Evolutionary conservation across 2,888 invertebrate genomes (phyloP), one percentile per base, ranked within the genome.

Genomic region (Leucania comma): DNA sequence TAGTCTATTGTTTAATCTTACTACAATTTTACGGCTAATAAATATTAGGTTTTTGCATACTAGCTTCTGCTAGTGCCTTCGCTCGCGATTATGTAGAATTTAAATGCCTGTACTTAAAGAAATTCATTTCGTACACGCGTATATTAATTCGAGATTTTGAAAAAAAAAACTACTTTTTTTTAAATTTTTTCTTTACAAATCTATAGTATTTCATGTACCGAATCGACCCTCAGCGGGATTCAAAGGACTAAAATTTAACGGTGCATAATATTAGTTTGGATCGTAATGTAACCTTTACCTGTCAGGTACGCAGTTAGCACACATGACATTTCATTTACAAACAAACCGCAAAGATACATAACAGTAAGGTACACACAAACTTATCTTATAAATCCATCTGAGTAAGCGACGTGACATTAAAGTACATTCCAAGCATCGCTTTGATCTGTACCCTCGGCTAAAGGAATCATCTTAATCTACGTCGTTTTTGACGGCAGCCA

Each of bases 401-500:
- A 35, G 64, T 61, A 42, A n/a, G 14, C 32, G 63, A 58, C 60
- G 26, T 62, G 54, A 69, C 46, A 68, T 69, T 26, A 75, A 50
- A 42, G 38, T 69, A 74, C 35, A 58, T 69, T 51, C 22, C 20
- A 60, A 26, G 26, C n/a, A 38, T 32, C 60, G 20, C 75, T 78
- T 78, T 78, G 75, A 80, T 75, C 66, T 57, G 20, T 51, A 14
- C 74, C 51, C 58, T 29, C 56, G 24, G 63, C 61, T 54, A 54
- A 56, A 48, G 57, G 46, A 58, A 80, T 75, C 61, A 80, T 66
- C 80, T 66, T 63, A 67, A 76, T 75, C 78, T 64, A 35, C 57
- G 60, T 22, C 24, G 48, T 46, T 63, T 78, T 78, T 75, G 75
- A 78, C n/a, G 26, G 57, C 24, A 50, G 24, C 3, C 6, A 65